These are phyloP conservation scores for Odontomyia ornata DNA, from an alignment of 2,888 invertebrate species.

Conservation along the genomic window DNA sequence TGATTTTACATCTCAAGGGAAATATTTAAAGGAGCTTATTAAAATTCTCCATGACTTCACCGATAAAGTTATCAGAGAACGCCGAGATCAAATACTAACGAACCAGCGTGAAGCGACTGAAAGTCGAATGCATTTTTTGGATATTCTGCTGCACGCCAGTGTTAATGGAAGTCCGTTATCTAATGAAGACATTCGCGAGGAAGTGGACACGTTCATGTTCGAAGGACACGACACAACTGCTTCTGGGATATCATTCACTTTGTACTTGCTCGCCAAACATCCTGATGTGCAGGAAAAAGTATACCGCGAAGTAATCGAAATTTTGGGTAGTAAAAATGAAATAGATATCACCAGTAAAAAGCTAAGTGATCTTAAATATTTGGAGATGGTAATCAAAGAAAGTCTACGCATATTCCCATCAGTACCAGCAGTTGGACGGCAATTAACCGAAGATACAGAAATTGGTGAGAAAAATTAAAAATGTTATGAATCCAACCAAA, in stretches of 20 bases:
- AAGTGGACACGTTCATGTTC: constrained; percentile 43
- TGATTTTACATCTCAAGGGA: neutral
- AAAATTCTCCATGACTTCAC: constrained; percentile 38
- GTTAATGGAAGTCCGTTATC: constrained; percentile 24
- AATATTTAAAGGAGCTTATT: neutral
- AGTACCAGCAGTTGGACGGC: constrained; percentile 53
- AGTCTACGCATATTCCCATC: constrained; percentile 60
- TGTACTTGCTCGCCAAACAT: constrained; percentile 45
- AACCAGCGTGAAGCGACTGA: constrained; percentile 48
- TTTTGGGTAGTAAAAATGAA: constrained; percentile 54
- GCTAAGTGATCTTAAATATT: constrained; percentile 58
- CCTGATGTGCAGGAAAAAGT: constrained; percentile 55
- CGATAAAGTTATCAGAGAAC: constrained; percentile 20
- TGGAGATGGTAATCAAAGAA: constrained; percentile 61
- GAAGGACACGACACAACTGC: constrained; percentile 44
- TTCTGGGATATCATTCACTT: constrained; percentile 37
- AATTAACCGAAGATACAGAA: constrained; percentile 20
- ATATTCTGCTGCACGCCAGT: constrained; percentile 28
- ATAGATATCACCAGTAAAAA: constrained; percentile 55
- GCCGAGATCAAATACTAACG: neutral
- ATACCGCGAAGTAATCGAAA: constrained; percentile 56
- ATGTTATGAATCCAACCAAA: neutral
- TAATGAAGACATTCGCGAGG: constrained; percentile 39
- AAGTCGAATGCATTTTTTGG: constrained; percentile 47
- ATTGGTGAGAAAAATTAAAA: constrained; percentile 50